Conservation (phyloP, 2,113 vertebrate species). For the Marmota monax region DNA sequence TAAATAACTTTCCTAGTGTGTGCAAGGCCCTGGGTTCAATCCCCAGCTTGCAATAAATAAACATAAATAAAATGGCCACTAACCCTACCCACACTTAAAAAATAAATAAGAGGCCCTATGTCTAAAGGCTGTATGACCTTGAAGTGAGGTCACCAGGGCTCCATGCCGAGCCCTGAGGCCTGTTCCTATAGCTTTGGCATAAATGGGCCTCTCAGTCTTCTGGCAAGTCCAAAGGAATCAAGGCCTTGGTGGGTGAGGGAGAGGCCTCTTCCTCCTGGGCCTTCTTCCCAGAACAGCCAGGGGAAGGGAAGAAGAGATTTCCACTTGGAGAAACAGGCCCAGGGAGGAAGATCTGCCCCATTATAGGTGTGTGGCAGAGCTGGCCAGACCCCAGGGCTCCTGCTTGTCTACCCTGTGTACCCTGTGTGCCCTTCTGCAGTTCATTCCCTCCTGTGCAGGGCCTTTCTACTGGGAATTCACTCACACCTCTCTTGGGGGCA, state of each 20-base stretch:
- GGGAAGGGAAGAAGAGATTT: background rate
- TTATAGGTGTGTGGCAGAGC: background rate
- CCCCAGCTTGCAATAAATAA: too few relatives aligned
- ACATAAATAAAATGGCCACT: too few relatives aligned
- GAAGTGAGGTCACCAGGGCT: constrained; percentile 65
- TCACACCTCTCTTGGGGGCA: background rate
- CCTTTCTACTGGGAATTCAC: background rate
- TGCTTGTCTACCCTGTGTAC: background rate
- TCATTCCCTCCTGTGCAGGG: background rate
- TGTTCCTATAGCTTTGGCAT: constrained; percentile 56
- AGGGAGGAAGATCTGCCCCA: background rate
- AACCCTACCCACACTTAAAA: too few relatives aligned
- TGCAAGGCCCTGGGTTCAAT: too few relatives aligned
- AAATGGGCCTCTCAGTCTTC: constrained; percentile 8
- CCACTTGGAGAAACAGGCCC: background rate
- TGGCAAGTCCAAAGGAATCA: constrained; percentile 50
- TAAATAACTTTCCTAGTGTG: too few relatives aligned
- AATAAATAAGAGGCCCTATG: background rate
- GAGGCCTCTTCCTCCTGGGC: constrained; percentile 65
- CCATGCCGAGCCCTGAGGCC: constrained; percentile 64
- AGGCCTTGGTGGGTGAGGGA: background rate
- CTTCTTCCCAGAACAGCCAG: constrained; percentile 3
- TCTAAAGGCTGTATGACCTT: constrained; percentile 63
- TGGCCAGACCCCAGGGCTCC: background rate
- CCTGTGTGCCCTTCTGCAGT: background rate